These are phyloP conservation scores for Saccopteryx bilineata DNA, from an alignment of 2,113 vertebrate genomes.

Conservation along the genomic window DNA sequence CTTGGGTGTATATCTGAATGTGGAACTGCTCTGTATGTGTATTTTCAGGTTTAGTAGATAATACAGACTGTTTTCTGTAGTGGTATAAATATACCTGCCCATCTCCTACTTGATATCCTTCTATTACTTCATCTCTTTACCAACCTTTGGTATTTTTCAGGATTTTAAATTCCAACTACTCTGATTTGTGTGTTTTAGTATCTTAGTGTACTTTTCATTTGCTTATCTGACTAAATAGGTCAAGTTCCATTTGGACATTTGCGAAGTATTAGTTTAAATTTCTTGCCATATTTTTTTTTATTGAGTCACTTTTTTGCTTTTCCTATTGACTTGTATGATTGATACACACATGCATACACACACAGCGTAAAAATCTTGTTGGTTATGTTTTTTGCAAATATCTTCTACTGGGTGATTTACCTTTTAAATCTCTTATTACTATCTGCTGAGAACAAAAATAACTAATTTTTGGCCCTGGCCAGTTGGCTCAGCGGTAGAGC, in stretches of 20 bases:
- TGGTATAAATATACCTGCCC: neutral
- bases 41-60: neutral
- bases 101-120: neutral
- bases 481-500: too few relatives aligned
- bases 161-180: neutral
- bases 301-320: neutral
- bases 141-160: neutral
- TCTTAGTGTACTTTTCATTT: neutral
- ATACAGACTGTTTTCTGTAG: neutral
- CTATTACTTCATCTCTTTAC: neutral
- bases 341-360: neutral
- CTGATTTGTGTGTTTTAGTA: neutral
- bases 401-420: neutral
- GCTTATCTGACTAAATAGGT: neutral
- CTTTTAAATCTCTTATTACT: neutral
- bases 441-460: neutral
- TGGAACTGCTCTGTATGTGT: neutral
- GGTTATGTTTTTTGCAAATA: neutral
- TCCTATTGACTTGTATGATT: neutral
- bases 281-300: neutral
- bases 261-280: neutral
- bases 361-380: neutral
- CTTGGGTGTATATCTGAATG: neutral
- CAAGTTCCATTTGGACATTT: neutral
- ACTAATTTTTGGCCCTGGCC: constrained; percentile 12